These are phyloP conservation scores for Moxostoma hubbsi DNA, from an alignment of 2,797 vertebrate species.

Conservation along the genomic window DNA sequence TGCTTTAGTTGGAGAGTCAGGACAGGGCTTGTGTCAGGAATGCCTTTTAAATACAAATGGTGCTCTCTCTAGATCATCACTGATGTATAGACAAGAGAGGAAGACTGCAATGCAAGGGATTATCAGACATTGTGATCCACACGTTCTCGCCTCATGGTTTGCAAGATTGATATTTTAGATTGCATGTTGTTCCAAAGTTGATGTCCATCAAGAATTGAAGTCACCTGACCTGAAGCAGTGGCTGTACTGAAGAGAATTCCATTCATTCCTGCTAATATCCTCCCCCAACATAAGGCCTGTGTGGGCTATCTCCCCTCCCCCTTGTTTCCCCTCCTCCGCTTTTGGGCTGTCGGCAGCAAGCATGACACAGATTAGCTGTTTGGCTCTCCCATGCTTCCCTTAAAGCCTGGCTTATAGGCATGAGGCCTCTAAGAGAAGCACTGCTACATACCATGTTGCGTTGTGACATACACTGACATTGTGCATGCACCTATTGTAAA, in stretches of 20 bases:
- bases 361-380: slow-evolving; percentile 64
- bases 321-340: slow-evolving; percentile 30
- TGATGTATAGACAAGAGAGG: slow-evolving; percentile 3
- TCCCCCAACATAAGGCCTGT: slow-evolving; percentile 62
- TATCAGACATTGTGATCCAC: background rate
- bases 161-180: slow-evolving; percentile 4
- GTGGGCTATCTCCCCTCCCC: slow-evolving; percentile 56
- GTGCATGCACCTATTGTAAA: background rate
- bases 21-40: slow-evolving; percentile 66
- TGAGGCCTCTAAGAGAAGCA: background rate
- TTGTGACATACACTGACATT: background rate
- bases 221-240: slow-evolving; percentile 61
- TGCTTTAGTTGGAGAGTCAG: slow-evolving; percentile 57
- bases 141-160: background rate
- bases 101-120: background rate
- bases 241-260: slow-evolving; percentile 63
- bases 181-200: slow-evolving; percentile 14
- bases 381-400: slow-evolving; percentile 38
- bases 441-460: background rate
- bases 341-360: slow-evolving; percentile 48
- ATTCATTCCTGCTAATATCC: slow-evolving; percentile 63
- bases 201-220: slow-evolving; percentile 45
- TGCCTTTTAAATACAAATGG: slow-evolving; percentile 56
- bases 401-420: slow-evolving; percentile 29
- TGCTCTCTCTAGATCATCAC: slow-evolving; percentile 28